Percentiles rank a stretch among this genome's conserved stretches.
Conservation (phyloP, 2,888 invertebrate genomes). For the Alloscopus bannaensis region DNA sequence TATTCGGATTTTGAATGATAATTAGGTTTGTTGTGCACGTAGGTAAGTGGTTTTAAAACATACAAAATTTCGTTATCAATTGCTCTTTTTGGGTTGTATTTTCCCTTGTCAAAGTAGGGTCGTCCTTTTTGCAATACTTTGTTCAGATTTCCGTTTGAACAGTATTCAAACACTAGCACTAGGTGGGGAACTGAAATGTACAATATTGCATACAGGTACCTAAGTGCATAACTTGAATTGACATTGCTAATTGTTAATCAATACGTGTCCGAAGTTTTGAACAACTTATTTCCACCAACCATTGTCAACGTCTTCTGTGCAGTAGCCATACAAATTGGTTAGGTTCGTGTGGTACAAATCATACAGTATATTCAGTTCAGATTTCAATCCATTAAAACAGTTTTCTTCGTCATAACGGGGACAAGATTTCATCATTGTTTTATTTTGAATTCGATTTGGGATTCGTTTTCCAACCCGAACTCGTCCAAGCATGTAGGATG, state of each 20-base stretch:
- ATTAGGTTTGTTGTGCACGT: neutral
- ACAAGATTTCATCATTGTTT: conserved; percentile 42
- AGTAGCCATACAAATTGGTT: conserved; percentile 33
- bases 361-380: conserved; percentile 37
- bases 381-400: conserved; percentile 34
- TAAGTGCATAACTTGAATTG: no score
- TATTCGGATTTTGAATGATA: conserved; percentile 7
- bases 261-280: no score
- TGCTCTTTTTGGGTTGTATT: conserved; percentile 35
- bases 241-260: no score
- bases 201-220: no score
- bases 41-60: neutral
- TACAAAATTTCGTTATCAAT: conserved; percentile 48
- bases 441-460: conserved; percentile 16
- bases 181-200: conserved; percentile 18
- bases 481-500: conserved; percentile 45
- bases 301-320: conserved; percentile 5
- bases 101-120: conserved; percentile 31
- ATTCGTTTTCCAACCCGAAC: neutral
- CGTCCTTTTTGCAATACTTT: conserved; percentile 55
- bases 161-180: conserved; percentile 53
- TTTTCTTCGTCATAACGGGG: conserved; percentile 4
- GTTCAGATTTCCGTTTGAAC: conserved; percentile 52
- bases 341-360: conserved; percentile 46
- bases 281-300: no score